These are phyloP conservation scores for Drosophila tropicalis DNA, from an alignment of 1,140 invertebrate species.

Conservation along the genomic window DNA sequence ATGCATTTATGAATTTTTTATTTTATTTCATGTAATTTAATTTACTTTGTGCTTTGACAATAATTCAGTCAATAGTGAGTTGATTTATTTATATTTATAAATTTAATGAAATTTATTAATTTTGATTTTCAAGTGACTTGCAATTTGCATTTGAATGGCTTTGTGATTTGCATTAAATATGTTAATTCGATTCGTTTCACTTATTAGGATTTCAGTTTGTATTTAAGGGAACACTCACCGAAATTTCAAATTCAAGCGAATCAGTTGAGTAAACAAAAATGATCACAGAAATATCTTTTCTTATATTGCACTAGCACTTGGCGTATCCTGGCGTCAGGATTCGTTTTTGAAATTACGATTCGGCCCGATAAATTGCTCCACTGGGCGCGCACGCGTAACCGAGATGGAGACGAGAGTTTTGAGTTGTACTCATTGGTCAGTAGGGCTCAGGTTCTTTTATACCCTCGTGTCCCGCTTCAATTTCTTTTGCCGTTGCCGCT, in stretches of 20 bases:
- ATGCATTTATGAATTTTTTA: conserved; percentile 27
- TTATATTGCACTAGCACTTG: conserved; percentile 24
- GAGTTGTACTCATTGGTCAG: conserved; percentile 65
- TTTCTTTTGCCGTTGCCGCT: conserved; percentile 62
- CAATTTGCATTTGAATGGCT: conserved; percentile 18
- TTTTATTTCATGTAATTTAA: conserved; percentile 24
- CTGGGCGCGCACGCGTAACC: conserved; percentile 73
- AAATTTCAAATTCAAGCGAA: background rate
- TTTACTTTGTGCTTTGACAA: conserved; percentile 29
- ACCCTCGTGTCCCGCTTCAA: conserved; percentile 69
- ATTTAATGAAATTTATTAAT: conserved; percentile 52
- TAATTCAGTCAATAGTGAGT: conserved; percentile 32
- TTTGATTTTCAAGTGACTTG: conserved; percentile 13
- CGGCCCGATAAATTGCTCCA: conserved; percentile 26
- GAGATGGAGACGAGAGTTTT: conserved; percentile 51
- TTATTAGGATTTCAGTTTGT: background rate
- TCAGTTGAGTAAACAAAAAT: conserved; percentile 15
- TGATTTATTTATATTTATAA: conserved; percentile 30
- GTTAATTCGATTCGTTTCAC: conserved; percentile 1
- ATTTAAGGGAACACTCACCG: conserved; percentile 34
- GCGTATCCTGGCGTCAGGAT: conserved; percentile 64
- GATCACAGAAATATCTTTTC: background rate
- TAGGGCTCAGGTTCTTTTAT: conserved; percentile 71
- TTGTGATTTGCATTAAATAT: conserved; percentile 10
- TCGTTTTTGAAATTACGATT: background rate